These are phyloP conservation scores for Xanthia togata DNA, from an alignment of 2,888 invertebrate genomes.

Conservation along the genomic window DNA sequence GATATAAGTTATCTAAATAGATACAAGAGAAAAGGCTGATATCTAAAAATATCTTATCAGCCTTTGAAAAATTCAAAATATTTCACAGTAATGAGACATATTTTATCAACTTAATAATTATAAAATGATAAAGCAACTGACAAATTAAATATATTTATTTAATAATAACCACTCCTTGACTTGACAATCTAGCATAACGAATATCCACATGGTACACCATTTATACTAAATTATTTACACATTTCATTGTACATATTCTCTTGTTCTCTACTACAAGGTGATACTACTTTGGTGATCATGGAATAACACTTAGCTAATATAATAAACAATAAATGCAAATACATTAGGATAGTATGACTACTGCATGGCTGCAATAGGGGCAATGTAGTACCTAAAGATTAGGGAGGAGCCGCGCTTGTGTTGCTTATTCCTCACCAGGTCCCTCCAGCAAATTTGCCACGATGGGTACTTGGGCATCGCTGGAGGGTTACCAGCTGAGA, in stretches of 20 bases:
- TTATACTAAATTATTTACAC: conserved; percentile 89
- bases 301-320: conserved; percentile 89
- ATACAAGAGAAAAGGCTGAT: conserved; percentile 49
- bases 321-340: conserved; percentile 87
- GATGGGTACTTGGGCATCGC: conserved; percentile 95
- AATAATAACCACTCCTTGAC: conserved; percentile 84
- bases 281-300: conserved; percentile 88
- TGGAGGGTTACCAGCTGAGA: conserved; percentile 95
- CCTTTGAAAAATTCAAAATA: conserved; percentile 43
- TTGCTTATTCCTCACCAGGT: conserved; percentile 93
- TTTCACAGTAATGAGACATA: conserved; percentile 37
- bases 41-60: conserved; percentile 45
- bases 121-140: conserved; percentile 71
- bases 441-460: conserved; percentile 96
- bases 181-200: conserved; percentile 87
- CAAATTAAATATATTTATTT: conserved; percentile 87
- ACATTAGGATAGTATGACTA: conserved; percentile 76
- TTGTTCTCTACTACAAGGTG: conserved; percentile 75
- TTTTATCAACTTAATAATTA: conserved; percentile 38
- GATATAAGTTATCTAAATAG: conserved; percentile 58
- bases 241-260: conserved; percentile 82
- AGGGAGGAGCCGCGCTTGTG: conserved; percentile 96
- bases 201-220: conserved; percentile 86
- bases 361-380: conserved; percentile 85
- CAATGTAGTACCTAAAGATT: conserved; percentile 93